Base-by-base conservation (phyloP, 1,140 invertebrate species). In the Elymnias hypermnestra region DNA sequence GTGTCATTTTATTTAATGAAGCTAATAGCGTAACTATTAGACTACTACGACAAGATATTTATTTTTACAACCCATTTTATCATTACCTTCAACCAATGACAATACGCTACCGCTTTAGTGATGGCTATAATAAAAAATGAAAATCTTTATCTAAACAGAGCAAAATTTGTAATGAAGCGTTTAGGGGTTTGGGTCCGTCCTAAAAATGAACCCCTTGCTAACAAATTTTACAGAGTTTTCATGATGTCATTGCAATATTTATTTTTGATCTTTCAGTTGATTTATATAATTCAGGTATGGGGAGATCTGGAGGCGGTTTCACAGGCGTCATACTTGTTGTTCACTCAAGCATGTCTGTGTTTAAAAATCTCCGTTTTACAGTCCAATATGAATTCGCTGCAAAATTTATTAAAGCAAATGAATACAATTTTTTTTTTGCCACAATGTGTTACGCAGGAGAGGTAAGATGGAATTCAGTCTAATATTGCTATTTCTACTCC, bases 311-410 rank as follows among this genome's bases (percentile, higher is more conserved):
- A 79, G 9, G 75, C 72, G 0, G 65, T 82, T 1, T 76, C 75
- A 0, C 66, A 85, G 18, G 68, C 77, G 2, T 75, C 64, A 0
- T 85, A 82, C 12, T 38, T 83, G 29, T 48, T 83, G 6, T 78
- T 85, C 43, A 82, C 82, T 0, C 78, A 85, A 22, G 75, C 78
- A 2, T 78, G 73, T 46, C 57, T 85, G 14, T 83, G 78, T 46
- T 74, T 79, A 7, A 85, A 85, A 66, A 52, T 85, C 4, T 73
- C 76, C 0, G 63, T 78, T 21, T 61, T 83, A 43, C 76, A 72
- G 10, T 9, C 64, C 0, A 83, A 81, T 35, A 54, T 67, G n/a
- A 42, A 38, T 6, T 53, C 56, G 15, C 21, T 78, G 3, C 63
- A 53, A 40, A 51, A 70, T 0, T 41, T 85, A 3, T 15, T 81